Evolutionary conservation across 2,113 vertebrate species (phyloP).

Genomic region (Sminthopsis crassicaudata): DNA sequence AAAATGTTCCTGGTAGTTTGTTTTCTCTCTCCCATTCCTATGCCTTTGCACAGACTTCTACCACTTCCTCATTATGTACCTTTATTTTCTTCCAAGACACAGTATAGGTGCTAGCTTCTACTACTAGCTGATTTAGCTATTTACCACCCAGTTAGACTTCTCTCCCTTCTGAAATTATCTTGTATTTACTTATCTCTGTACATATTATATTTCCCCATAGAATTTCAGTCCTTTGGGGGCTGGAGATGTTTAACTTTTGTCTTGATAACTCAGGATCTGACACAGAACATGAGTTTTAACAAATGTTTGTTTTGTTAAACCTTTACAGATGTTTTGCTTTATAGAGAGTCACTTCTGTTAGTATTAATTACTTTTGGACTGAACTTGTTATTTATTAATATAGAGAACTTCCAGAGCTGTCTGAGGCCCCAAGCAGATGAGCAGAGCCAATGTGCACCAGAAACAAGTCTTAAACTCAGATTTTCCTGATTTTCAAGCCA

Average conservation of each 20-base stretch:
- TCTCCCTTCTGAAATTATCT: not conserved
- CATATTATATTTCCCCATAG: not conserved
- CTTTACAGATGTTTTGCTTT: not conserved
- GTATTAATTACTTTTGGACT: too few species aligned
- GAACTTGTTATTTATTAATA: not conserved
- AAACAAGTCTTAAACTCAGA: not conserved
- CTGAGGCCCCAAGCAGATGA: not conserved
- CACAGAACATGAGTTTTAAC: not conserved
- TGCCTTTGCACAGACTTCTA: too few species aligned
- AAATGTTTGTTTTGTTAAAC: not conserved
- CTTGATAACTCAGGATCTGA: not conserved
- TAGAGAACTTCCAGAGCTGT: not conserved
- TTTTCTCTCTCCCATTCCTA: too few species aligned
- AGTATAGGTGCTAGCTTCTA: too few species aligned
- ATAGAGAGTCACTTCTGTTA: too few species aligned
- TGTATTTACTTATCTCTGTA: not conserved
- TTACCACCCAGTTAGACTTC: too few species aligned
- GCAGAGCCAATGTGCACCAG: not conserved
- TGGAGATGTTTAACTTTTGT: not conserved
- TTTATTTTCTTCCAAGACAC: too few species aligned
- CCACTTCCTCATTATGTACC: too few species aligned
- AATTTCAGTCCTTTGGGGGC: not conserved
- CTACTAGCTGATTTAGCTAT: too few species aligned
- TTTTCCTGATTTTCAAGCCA: too few species aligned
- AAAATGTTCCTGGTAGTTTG: too few species aligned